Evolutionary conservation across 2,888 invertebrate genomes (phyloP).

Genomic region (Xestia c-nigrum): DNA sequence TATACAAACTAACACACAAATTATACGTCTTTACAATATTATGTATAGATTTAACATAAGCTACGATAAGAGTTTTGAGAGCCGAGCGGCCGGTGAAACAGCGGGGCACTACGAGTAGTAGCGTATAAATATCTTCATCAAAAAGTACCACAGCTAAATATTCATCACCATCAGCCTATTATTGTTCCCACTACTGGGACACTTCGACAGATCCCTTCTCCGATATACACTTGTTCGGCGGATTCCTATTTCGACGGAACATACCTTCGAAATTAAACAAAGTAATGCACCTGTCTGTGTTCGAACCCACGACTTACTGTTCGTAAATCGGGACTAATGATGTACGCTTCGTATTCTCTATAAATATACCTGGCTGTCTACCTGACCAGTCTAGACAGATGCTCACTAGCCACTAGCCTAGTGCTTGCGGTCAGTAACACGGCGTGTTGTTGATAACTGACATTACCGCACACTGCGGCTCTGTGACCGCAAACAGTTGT

Average conservation of each 20-base stretch:
- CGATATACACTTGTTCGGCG: no score
- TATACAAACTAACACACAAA: no score
- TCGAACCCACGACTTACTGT: no score
- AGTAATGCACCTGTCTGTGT: no score
- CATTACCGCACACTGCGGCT: not conserved
- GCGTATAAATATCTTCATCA: not conserved
- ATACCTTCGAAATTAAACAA: no score
- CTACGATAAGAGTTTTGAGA: not conserved
- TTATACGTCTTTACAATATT: no score
- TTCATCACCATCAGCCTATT: no score
- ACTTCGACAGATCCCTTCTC: no score
- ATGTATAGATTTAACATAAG: not conserved
- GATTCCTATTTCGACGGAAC: no score
- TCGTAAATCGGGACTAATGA: not conserved
- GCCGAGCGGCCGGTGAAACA: not conserved
- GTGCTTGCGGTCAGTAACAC: conserved; percentile 13
- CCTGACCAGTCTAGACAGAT: not conserved
- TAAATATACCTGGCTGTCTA: not conserved
- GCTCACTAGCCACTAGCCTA: not conserved
- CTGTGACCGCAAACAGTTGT: conserved; percentile 15
- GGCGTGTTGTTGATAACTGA: not conserved
- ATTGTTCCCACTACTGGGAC: no score
- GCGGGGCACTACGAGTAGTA: not conserved
- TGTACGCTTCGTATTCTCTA: not conserved
- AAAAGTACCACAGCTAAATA: not conserved